Conservation (phyloP, 1,140 invertebrate species). For the Gryllus bimaculatus region DNA sequence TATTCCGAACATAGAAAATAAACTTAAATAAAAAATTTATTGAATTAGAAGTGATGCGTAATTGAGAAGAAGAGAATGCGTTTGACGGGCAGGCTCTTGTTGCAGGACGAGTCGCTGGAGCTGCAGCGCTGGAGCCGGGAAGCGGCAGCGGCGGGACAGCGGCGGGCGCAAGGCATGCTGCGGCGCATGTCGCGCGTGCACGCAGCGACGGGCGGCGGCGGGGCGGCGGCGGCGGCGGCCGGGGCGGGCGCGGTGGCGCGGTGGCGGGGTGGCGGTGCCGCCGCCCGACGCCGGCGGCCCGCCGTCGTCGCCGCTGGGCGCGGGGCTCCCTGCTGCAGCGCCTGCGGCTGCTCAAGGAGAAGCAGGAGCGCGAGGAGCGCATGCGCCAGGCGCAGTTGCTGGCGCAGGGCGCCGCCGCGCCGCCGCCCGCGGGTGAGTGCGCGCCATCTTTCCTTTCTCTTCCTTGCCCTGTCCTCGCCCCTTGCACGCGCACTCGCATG, state of each 20-base stretch:
- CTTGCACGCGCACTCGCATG: slow-evolving; percentile 69
- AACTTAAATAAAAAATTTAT: no score
- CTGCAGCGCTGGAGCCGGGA: slow-evolving; percentile 47
- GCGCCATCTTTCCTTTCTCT: background rate
- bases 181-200: no score
- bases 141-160: slow-evolving; percentile 21
- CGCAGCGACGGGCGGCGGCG: slow-evolving; percentile 55
- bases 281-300: no score
- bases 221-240: slow-evolving; percentile 58
- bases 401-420: background rate
- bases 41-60: no score
- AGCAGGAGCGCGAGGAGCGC: slow-evolving; percentile 56
- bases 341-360: slow-evolving; percentile 70
- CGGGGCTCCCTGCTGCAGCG: slow-evolving; percentile 73
- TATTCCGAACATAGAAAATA: no score
- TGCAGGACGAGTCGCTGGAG: slow-evolving; percentile 49
- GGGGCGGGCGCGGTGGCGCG: slow-evolving; percentile 68
- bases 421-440: no score
- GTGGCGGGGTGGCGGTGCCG: slow-evolving; percentile 38
- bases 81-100: slow-evolving; percentile 25
- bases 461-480: slow-evolving; percentile 64
- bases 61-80: no score
- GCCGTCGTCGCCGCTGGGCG: slow-evolving; percentile 50
- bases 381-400: background rate
- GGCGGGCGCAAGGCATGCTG: slow-evolving; percentile 36